Evolutionary conservation across 2,888 invertebrate genomes (phyloP).

Genomic region (Aspidiotus rigidus): DNA sequence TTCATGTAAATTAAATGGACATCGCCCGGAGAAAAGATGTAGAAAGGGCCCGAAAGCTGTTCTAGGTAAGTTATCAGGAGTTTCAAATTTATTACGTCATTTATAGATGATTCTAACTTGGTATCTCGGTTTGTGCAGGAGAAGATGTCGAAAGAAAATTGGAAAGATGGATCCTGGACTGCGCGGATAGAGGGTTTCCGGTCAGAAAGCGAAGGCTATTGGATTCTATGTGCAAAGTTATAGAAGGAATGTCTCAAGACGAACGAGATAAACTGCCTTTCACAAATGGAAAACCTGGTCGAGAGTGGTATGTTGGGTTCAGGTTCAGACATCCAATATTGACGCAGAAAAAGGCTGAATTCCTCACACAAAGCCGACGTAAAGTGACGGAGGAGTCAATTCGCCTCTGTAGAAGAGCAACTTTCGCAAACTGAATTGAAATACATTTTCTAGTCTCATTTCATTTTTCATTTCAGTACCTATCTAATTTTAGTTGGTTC

Average conservation of each 20-base stretch:
- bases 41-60: neutral
- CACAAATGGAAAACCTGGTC: neutral
- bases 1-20: neutral
- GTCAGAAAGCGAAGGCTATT: neutral
- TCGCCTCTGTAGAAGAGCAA: no score
- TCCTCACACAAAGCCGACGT: neutral
- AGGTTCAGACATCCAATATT: neutral
- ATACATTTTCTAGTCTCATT: no score
- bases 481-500: no score
- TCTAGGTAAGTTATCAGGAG: no score
- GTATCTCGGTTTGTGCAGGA: no score
- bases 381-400: neutral
- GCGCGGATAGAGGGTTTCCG: neutral
- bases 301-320: neutral
- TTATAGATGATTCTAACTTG: no score
- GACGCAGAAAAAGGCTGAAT: neutral
- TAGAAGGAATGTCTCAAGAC: neutral
- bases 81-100: no score
- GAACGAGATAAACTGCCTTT: neutral
- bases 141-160: neutral
- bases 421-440: neutral
- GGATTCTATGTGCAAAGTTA: neutral
- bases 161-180: neutral
- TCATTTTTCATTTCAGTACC: no score
- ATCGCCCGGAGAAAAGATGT: neutral